Conservation (phyloP, 2,113 vertebrate species). For the Taxidea taxus region DNA sequence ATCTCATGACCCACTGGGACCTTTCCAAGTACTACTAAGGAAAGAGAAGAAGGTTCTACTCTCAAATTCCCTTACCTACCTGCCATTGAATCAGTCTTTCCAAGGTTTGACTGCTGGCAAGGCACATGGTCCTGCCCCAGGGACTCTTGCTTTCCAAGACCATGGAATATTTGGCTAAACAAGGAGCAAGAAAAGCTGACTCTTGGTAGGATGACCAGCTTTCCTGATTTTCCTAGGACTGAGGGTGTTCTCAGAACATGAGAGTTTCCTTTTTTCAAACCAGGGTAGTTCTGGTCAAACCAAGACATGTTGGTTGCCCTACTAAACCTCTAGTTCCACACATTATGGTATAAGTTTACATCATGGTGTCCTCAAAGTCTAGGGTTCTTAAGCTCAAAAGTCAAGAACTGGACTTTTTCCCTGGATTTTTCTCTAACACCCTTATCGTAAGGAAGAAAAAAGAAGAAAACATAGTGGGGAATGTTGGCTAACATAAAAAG, state of each 20-base stretch:
- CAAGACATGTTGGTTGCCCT: not conserved
- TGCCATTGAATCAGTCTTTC: not conserved
- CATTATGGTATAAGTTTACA: not conserved
- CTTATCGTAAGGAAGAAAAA: not conserved
- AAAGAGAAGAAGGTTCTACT: not conserved
- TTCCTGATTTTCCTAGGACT: not conserved
- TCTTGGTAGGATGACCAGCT: not conserved
- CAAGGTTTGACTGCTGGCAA: not conserved
- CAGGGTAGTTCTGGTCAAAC: not conserved
- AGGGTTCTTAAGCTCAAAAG: not conserved
- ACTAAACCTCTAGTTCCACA: not conserved
- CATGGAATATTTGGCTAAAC: not conserved
- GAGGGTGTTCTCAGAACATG: not conserved
- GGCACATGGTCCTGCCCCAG: no score
- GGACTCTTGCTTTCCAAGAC: not conserved
- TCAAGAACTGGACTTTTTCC: not conserved
- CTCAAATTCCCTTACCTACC: not conserved
- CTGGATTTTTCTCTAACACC: not conserved
- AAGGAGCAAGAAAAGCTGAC: not conserved
- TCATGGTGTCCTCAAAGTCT: not conserved
- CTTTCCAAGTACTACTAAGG: not conserved
- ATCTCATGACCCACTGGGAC: not conserved
- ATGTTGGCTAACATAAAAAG: not conserved
- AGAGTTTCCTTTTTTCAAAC: not conserved
- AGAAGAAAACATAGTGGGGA: not conserved